These are phyloP conservation scores for Marmota flaviventris DNA, from an alignment of 2,113 vertebrate species.

Conservation along the genomic window DNA sequence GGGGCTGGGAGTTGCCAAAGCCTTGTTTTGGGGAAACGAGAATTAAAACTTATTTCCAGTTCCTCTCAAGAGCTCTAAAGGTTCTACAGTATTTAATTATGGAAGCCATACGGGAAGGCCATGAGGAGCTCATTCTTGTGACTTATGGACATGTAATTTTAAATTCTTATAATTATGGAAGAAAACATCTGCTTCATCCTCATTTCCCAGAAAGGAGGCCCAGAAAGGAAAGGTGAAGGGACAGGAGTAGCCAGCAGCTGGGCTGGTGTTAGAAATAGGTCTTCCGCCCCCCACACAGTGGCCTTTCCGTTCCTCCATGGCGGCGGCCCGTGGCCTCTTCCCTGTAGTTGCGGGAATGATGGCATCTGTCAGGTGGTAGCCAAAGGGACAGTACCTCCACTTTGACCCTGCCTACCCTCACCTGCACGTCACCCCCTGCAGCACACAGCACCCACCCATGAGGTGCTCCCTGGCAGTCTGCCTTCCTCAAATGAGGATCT, in stretches of 20 bases:
- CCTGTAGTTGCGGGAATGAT: rapidly evolving
- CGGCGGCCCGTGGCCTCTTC: neutral
- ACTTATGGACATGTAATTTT: neutral
- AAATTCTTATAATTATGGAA: neutral
- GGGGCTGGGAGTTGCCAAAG: rapidly evolving
- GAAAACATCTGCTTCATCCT: neutral
- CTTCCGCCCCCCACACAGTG: neutral
- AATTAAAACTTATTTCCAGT: neutral
- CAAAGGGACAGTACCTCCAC: rapidly evolving
- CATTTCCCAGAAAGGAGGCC: neutral
- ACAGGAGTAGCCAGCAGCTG: neutral
- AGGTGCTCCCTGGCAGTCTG: rapidly evolving
- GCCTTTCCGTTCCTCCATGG: neutral
- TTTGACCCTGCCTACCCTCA: rapidly evolving
- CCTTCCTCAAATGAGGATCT: neutral
- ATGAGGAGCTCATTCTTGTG: neutral
- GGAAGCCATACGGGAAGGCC: neutral
- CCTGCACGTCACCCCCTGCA: neutral
- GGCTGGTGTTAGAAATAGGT: neutral
- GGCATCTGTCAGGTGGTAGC: rapidly evolving
- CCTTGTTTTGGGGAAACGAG: rapidly evolving
- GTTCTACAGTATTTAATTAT: neutral
- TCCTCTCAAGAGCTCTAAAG: neutral
- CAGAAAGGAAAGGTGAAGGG: neutral
- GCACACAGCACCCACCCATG: rapidly evolving